Evolutionary conservation across 2,797 vertebrate species (phyloP), one percentile per base, ranked within the genome.

Genomic region (Fratercula arctica): DNA sequence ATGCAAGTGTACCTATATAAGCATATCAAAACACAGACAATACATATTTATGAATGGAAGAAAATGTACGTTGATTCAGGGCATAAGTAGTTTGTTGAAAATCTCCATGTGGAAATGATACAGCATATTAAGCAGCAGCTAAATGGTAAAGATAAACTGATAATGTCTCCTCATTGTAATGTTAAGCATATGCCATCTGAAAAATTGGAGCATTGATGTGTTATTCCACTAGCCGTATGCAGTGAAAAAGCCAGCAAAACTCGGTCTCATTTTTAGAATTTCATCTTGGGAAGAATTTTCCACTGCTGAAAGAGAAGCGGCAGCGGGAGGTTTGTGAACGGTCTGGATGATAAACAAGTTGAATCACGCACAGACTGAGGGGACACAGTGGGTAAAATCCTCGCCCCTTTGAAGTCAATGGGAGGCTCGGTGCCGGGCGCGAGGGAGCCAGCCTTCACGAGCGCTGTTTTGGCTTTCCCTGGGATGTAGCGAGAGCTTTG

Each of bases 391-490:
- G 75, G 88, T 92, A 87, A 96, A 90, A 87, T 76, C 54, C 74
- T 89, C 1, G 1, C 11, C 14, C 11, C 11, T 82, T 91, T 93
- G 56, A 95, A 92, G 64, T 0, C 9, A 2, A 50, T n/a, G 31
- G 41, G 46, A 85, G 12, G 26, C 20, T 73, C 6, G 0, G 18
- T 0, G 0, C 21, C 0, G 1, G 75, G 60, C 1, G 0, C 0
- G 0, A 79, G 51, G 31, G 28, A 76, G 15, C 13, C 54, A 89
- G 24, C 16, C 23, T 80, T 83, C 60, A 39, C 0, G 3, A 67
- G 3, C 1, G 0, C 31, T 84, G 56, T 45, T 87, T 82, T 69
- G 56, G 9, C 37, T 92, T 79, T 90, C 39, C 14, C 25, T 85
- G 45, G 17, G 57, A 43, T 25, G 20, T 45, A 75, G 67, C 67